phyloP scores from a whole-genome alignment of 2,888 invertebrate genomes.

The Xanthia togata region DNA sequence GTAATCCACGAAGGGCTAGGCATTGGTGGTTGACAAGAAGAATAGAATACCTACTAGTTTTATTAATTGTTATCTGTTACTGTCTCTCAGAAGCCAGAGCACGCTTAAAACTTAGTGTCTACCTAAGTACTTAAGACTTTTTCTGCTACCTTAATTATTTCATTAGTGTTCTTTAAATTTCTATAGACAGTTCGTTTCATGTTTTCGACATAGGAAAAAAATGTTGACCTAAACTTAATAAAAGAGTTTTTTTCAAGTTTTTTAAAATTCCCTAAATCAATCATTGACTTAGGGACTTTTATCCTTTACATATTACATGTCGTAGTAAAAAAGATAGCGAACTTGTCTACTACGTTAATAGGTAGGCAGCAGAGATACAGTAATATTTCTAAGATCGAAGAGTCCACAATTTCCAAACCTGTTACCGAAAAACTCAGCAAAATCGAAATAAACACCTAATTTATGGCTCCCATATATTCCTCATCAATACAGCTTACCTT shows the following conservation, averaged over 20 bases:
- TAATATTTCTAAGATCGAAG: background rate
- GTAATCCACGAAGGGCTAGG: background rate
- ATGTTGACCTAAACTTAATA: background rate
- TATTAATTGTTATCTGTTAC: background rate
- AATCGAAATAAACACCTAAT: conserved; percentile 10
- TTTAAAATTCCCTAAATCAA: too few species aligned
- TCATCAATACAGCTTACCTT: conserved; percentile 2
- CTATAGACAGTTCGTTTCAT: too few species aligned
- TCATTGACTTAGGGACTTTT: background rate
- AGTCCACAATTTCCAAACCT: background rate
- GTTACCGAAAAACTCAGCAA: background rate
- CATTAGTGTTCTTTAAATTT: too few species aligned
- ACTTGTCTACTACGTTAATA: background rate
- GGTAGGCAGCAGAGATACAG: background rate
- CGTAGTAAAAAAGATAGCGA: background rate
- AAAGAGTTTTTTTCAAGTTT: too few species aligned
- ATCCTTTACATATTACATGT: background rate
- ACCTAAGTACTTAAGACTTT: too few species aligned
- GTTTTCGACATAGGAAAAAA: background rate
- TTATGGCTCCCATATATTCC: conserved; percentile 35
- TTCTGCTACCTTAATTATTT: background rate
- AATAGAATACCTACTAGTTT: background rate
- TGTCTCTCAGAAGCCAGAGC: background rate
- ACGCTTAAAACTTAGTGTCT: background rate
- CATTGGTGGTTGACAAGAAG: background rate